Evolutionary conservation across 2,797 vertebrate species (phyloP).

Genomic region (Lepilemur septentrionalis): DNA sequence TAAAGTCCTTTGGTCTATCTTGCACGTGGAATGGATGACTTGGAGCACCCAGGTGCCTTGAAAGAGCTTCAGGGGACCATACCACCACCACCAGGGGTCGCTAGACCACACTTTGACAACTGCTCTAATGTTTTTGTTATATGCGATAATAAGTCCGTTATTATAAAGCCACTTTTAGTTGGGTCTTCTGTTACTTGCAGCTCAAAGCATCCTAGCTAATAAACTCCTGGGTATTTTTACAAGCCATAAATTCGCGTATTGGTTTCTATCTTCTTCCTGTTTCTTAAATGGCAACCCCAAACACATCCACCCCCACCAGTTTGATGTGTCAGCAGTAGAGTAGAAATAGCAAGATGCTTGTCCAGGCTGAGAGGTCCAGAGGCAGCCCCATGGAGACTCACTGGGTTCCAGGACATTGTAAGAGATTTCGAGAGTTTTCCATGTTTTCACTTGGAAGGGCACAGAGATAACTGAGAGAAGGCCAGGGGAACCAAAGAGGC

Average conservation of each 20-base stretch:
- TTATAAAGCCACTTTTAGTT: neutral
- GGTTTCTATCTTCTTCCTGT: neutral
- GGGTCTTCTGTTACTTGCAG: neutral
- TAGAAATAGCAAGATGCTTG: neutral
- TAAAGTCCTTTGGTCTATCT: neutral
- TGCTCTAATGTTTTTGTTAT: neutral
- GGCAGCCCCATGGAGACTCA: too few species aligned
- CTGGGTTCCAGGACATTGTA: neutral
- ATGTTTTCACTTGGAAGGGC: neutral
- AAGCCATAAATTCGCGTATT: neutral
- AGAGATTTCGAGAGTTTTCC: neutral
- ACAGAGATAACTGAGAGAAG: neutral
- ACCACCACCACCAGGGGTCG: neutral
- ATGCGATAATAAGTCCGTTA: neutral
- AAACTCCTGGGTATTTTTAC: neutral
- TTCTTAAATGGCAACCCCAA: neutral
- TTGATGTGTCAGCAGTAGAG: neutral
- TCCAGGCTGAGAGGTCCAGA: neutral
- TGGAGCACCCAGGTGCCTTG: neutral
- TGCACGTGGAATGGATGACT: neutral
- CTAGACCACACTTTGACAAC: neutral
- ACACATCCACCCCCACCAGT: too few species aligned
- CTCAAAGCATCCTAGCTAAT: neutral
- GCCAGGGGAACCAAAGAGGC: neutral
- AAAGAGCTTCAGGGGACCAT: neutral